Base-by-base conservation (phyloP, 2,113 vertebrate genomes). In the Casuarius casuarius region DNA sequence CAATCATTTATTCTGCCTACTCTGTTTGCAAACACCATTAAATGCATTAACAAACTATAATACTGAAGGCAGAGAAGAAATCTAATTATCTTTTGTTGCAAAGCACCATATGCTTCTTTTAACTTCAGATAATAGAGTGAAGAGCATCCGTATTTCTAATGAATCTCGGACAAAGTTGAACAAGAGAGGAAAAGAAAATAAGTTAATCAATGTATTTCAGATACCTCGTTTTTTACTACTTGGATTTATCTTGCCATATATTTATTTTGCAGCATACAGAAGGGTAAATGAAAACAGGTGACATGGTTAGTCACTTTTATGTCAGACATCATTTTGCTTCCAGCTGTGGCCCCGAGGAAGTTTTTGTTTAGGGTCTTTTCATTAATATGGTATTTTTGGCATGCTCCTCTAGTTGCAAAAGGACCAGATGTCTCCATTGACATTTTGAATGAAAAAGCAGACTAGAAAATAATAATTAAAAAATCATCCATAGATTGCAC, bases 31-130 rank as follows among this genome's bases (percentile, higher is more conserved):
- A 98, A 96, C 91, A 83, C 44, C 77, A 96, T 92, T 98, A 97
- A 94, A 94, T 82, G 92, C 61, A 74, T 96, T 97, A 95, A 94
- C 52, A 31, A 97, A 95, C 93, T 93, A 79, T 84, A 97, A 87
- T 76, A 97, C 87, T 96, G 96, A 98, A 97, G 61, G 80, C 96
- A 98, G 90, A 92, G 76, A 94, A 96, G 94, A 97, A 98, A 97
- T 96, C 91, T 98, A 98, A 98, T 98, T 98, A 97, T 97, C 95
- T 94, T 97, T 97, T 96, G 92, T 94, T 28, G 15, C 92, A 94
- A 97, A 97, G 75, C 78, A 95, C 97, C 98, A 98, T 98, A 98
- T 98, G 97, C 93, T 97, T 84, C 95, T 97, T 96, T 97, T 94
- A 97, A 96, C 63, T 96, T 97, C 90, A 97, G 95, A 96, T 96